phyloP scores from a whole-genome alignment of 1,140 invertebrate species.

The Meloidogyne floridensis region DNA sequence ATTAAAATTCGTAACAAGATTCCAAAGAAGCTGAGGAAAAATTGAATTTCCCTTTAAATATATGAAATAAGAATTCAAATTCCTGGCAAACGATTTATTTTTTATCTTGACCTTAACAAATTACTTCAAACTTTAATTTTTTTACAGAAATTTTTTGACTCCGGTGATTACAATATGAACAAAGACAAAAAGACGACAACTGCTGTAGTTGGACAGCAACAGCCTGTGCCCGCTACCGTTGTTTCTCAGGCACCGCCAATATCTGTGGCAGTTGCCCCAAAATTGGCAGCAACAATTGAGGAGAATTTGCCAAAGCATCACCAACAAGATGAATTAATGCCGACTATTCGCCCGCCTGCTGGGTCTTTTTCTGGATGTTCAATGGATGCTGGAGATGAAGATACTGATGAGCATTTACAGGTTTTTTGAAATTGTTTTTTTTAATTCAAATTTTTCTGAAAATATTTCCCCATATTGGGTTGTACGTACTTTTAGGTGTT shows the following conservation, averaged over 20 bases:
- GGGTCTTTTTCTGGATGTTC: conserved; percentile 25
- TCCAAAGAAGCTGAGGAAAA: too few relatives aligned
- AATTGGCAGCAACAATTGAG: conserved; percentile 2
- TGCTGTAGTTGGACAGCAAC: conserved; percentile 25
- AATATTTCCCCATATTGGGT: too few relatives aligned
- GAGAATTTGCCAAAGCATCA: background rate
- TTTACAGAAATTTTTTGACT: conserved; percentile 64
- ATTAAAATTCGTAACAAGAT: too few relatives aligned
- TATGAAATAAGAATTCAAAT: too few relatives aligned
- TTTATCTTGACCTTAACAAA: too few relatives aligned
- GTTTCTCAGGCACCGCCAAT: background rate
- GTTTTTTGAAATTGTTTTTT: conserved; percentile 18
- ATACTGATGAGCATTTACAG: conserved; percentile 31
- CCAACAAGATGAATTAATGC: conserved; percentile 17
- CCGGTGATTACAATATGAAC: conserved; percentile 65
- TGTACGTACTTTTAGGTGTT: too few relatives aligned
- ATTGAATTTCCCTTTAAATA: too few relatives aligned
- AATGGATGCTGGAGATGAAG: conserved; percentile 37
- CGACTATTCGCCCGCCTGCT: conserved; percentile 12
- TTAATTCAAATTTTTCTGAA: too few relatives aligned
- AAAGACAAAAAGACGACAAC: conserved; percentile 50
- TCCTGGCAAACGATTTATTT: too few relatives aligned
- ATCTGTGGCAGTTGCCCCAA: conserved; percentile 17
- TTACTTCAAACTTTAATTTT: background rate
- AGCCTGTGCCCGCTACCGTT: conserved; percentile 15